Percentiles rank a stretch among this genome's conserved stretches.
Evolutionary conservation across 2,888 invertebrate species (phyloP).

Genomic region (Salticus scenicus): DNA sequence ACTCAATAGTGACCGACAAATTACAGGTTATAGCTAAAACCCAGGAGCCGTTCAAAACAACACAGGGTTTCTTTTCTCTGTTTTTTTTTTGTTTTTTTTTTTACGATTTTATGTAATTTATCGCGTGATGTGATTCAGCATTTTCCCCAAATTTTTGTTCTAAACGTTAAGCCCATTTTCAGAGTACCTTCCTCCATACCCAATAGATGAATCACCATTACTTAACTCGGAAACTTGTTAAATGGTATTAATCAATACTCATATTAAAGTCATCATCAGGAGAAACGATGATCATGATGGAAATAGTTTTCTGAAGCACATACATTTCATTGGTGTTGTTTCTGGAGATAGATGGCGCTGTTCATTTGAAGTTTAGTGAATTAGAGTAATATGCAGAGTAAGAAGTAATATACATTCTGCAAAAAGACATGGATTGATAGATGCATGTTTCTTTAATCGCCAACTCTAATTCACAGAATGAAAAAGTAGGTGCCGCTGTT

Average conservation of each 20-base stretch:
- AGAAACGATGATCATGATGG: constrained; percentile 14
- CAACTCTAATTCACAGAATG: neutral
- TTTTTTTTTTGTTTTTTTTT: no score
- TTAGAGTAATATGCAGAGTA: constrained; percentile 45
- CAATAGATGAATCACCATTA: constrained; percentile 57
- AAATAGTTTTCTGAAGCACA: neutral
- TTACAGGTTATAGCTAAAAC: constrained; percentile 52
- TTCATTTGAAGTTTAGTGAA: constrained; percentile 39
- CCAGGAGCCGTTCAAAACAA: constrained; percentile 41
- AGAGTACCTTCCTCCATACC: constrained; percentile 24
- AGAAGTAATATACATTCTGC: neutral
- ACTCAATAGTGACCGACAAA: constrained; percentile 52
- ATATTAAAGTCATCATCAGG: constrained; percentile 25
- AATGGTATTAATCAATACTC: constrained; percentile 47
- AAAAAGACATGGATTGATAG: neutral
- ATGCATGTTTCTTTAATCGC: neutral
- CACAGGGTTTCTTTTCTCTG: no score
- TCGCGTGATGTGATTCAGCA: constrained; percentile 44
- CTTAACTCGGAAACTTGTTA: constrained; percentile 46
- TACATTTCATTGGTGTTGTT: neutral
- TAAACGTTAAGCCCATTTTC: constrained; percentile 13
- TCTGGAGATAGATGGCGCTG: constrained; percentile 43
- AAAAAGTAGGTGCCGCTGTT: constrained; percentile 25
- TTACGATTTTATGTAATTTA: constrained; percentile 34
- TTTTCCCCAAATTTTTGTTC: neutral